Conservation (phyloP, 2,888 invertebrate genomes). For the Hydrotaea cyrtoneurina region DNA sequence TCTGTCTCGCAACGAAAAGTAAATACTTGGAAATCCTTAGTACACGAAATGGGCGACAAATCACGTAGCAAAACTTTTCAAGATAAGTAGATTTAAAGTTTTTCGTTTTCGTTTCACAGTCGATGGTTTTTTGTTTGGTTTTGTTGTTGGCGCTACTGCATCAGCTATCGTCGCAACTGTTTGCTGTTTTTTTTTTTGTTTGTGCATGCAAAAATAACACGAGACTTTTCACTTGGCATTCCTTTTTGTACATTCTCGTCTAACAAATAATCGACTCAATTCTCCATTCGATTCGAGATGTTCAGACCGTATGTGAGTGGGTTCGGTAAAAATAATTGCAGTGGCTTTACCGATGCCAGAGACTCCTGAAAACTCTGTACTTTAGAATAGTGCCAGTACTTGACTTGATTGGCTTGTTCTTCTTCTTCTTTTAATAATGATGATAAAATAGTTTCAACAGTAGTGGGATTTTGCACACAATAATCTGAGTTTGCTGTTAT, state of each 20-base stretch:
- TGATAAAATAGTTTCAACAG: conserved; percentile 53
- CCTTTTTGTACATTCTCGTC: conserved; percentile 12
- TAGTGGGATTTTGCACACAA: conserved; percentile 51
- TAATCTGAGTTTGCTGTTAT: not conserved
- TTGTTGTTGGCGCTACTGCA: no score
- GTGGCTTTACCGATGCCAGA: conserved; percentile 24
- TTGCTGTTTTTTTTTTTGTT: not conserved
- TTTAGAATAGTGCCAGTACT: not conserved
- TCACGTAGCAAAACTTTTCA: conserved; percentile 76
- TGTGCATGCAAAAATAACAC: conserved; percentile 15
- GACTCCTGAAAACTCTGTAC: conserved; percentile 11
- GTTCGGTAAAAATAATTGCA: conserved; percentile 41
- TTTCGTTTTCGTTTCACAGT: conserved; percentile 36
- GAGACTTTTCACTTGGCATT: not conserved
- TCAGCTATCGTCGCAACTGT: not conserved
- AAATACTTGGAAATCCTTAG: conserved; percentile 68
- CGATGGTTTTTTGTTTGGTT: no score
- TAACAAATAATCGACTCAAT: conserved; percentile 31
- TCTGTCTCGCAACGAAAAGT: conserved; percentile 58
- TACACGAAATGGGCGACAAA: conserved; percentile 72
- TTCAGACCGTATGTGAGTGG: conserved; percentile 11
- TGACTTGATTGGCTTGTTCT: conserved; percentile 45
- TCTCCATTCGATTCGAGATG: conserved; percentile 26
- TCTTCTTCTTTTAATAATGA: conserved; percentile 56
- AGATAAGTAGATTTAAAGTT: conserved; percentile 77